Conservation (phyloP, 2,888 invertebrate species). For the Strigamia maritima region DNA sequence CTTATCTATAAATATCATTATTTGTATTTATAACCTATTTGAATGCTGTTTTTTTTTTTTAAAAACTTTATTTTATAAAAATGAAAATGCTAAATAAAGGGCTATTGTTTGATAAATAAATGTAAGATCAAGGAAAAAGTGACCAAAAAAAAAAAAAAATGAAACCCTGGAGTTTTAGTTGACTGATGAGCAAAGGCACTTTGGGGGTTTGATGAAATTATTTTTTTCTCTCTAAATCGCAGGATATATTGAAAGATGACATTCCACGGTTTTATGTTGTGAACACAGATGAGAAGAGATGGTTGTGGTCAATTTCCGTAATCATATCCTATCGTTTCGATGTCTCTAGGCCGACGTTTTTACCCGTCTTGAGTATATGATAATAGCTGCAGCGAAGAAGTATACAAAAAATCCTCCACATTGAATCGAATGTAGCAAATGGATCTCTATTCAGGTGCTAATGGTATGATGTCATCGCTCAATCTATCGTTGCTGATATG, state of each 20-base stretch:
- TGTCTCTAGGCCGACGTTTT: background rate
- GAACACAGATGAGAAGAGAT: background rate
- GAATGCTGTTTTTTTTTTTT: no score
- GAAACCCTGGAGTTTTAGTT: conserved; percentile 11
- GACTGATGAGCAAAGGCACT: background rate
- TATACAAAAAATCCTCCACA: conserved; percentile 9
- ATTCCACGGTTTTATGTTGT: background rate
- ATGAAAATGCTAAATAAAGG: background rate
- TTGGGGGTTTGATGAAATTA: background rate
- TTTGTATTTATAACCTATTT: no score
- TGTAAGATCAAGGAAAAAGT: background rate
- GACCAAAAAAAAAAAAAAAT: background rate
- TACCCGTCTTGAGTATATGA: conserved; percentile 10
- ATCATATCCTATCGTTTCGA: background rate
- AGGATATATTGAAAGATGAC: background rate
- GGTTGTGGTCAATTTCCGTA: background rate
- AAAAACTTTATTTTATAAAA: no score
- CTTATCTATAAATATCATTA: no score
- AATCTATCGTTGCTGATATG: conserved; percentile 94
- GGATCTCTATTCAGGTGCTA: conserved; percentile 6
- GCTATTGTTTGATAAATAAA: background rate
- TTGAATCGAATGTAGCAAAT: background rate
- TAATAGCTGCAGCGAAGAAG: conserved; percentile 15
- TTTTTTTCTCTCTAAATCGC: background rate
- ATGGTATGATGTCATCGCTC: conserved; percentile 61